phyloP scores from a whole-genome alignment of 2,797 vertebrate species.

The Amblyraja radiata region DNA sequence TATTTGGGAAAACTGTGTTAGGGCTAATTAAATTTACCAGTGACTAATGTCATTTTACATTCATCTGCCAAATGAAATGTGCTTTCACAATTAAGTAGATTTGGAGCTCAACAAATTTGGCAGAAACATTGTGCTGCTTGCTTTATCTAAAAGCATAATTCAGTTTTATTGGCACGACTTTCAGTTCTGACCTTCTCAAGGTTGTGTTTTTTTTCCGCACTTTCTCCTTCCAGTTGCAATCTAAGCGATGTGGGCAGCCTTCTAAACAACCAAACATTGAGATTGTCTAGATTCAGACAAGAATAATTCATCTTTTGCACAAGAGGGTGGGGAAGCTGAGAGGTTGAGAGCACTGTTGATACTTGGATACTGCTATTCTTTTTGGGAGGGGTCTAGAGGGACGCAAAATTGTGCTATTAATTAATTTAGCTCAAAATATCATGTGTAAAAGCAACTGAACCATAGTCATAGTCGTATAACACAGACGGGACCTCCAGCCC shows the following conservation, averaged over 20 bases:
- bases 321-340: background rate
- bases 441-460: background rate
- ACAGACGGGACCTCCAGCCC: too few relatives aligned
- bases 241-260: background rate
- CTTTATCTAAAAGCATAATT: conserved; percentile 15
- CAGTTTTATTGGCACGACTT: background rate
- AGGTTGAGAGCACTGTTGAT: background rate
- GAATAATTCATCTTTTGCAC: background rate
- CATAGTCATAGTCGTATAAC: too few relatives aligned
- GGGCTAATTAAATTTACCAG: background rate
- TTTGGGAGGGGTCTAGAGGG: background rate
- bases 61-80: background rate
- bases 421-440: background rate
- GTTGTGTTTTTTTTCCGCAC: background rate
- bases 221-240: background rate
- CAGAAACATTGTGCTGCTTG: background rate
- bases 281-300: background rate
- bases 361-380: too few relatives aligned
- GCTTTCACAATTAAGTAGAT: background rate
- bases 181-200: background rate
- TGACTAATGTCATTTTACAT: background rate
- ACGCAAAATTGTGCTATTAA: background rate
- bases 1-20: background rate
- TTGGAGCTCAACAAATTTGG: background rate
- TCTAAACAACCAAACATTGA: background rate